Evolutionary conservation across 2,888 invertebrate genomes (phyloP).

Genomic region (Orthonevra nobilis): DNA sequence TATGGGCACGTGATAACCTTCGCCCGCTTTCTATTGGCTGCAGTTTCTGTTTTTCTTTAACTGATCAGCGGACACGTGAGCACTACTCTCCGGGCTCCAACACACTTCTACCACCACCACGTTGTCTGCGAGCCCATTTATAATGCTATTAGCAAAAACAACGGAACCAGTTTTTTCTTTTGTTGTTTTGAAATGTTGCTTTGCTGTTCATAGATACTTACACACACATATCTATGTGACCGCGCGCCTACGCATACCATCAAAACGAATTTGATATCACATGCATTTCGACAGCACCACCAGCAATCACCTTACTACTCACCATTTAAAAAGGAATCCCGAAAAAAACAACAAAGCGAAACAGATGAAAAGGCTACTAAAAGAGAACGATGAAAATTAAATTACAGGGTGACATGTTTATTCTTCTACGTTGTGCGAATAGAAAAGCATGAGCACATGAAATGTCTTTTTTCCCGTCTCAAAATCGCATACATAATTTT

Average conservation of each 20-base stretch:
- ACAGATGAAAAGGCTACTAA: slow-evolving; percentile 47
- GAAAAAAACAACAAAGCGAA: slow-evolving; percentile 67
- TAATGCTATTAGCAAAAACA: slow-evolving; percentile 37
- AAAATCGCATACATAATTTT: too few relatives aligned
- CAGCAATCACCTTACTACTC: too few relatives aligned
- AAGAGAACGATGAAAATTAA: neutral
- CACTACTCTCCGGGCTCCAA: slow-evolving; percentile 4
- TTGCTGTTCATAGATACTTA: slow-evolving; percentile 25
- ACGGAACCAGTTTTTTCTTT: slow-evolving; percentile 52
- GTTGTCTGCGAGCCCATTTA: neutral
- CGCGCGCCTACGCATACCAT: slow-evolving; percentile 20
- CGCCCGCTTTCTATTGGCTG: slow-evolving; percentile 18
- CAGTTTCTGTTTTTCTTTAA: slow-evolving; percentile 10
- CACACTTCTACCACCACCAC: neutral
- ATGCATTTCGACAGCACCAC: slow-evolving; percentile 31
- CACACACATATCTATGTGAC: slow-evolving; percentile 1
- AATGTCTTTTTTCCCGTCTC: too few relatives aligned
- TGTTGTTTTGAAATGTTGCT: neutral
- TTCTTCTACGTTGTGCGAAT: too few relatives aligned
- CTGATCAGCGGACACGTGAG: slow-evolving; percentile 45
- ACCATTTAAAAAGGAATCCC: slow-evolving; percentile 29
- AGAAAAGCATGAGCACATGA: too few relatives aligned
- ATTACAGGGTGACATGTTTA: neutral
- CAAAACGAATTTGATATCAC: slow-evolving; percentile 19
- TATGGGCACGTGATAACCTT: slow-evolving; percentile 38